Evolutionary conservation across 2,888 invertebrate genomes (phyloP).

Genomic region (Gymnosoma rotundatum): DNA sequence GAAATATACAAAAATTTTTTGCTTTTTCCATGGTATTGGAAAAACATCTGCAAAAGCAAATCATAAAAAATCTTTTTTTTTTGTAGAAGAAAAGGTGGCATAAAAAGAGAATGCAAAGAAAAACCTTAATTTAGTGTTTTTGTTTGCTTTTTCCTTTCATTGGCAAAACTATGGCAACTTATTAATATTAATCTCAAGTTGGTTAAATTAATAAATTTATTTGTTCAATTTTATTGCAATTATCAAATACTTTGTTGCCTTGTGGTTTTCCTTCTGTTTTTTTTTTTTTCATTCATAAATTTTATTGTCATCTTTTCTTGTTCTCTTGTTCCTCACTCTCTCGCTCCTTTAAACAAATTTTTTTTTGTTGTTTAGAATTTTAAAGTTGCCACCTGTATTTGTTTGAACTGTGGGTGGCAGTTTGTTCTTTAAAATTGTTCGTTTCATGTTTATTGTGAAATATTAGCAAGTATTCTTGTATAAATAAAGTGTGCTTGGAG

Average conservation of each 20-base stretch:
- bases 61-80: constrained; percentile 1
- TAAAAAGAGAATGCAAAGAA: background rate
- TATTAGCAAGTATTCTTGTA: constrained; percentile 30
- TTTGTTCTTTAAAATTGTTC: constrained; percentile 4
- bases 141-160: background rate
- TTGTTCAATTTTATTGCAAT: constrained; percentile 1
- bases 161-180: background rate
- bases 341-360: background rate
- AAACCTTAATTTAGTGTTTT: background rate
- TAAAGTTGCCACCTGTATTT: constrained; percentile 50
- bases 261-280: constrained; percentile 15
- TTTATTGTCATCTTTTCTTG: constrained; percentile 26
- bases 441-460: constrained; percentile 8
- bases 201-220: background rate
- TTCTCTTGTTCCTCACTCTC: constrained; percentile 32
- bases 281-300: constrained; percentile 52
- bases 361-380: constrained; percentile 27
- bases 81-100: constrained; percentile 8
- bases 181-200: background rate
- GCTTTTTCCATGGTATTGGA: background rate
- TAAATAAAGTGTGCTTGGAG: background rate
- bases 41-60: constrained; percentile 3
- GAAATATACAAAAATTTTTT: constrained; percentile 38
- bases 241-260: constrained; percentile 24
- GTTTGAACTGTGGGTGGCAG: constrained; percentile 17